Conservation (phyloP, 2,888 invertebrate species). For the Platycnemis pennipes region DNA sequence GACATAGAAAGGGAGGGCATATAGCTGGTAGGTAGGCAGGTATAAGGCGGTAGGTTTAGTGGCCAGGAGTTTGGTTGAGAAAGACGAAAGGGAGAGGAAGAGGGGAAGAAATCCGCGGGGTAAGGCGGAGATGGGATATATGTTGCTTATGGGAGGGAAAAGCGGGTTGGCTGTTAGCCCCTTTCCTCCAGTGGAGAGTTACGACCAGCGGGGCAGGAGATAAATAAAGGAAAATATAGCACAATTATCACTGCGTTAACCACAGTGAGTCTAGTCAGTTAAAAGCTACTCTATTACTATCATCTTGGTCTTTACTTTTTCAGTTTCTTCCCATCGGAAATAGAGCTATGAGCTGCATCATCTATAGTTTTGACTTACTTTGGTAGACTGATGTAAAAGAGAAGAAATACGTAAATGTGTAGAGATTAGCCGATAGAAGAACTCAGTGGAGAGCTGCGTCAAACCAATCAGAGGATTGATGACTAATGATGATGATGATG, state of each 20-base stretch:
- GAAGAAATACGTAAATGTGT: no score
- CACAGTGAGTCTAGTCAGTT: not conserved
- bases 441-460: no score
- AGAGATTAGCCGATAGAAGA: no score
- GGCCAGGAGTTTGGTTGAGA: not conserved
- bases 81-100: not conserved
- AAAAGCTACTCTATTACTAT: not conserved
- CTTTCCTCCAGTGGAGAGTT: not conserved
- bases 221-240: not conserved
- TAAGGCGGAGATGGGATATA: not conserved
- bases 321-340: no score
- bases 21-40: no score
- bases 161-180: not conserved
- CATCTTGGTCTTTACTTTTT: not conserved
- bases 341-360: no score
- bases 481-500: no score
- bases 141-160: not conserved
- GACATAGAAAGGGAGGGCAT: no score
- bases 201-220: not conserved
- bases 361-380: no score
- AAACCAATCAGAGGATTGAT: no score
- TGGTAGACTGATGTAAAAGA: no score
- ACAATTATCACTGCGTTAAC: not conserved
- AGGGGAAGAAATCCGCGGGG: not conserved
- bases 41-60: no score